Evolutionary conservation across 1,140 invertebrate genomes (phyloP), one percentile per base, ranked within the genome.

Genomic region (Nomia melanderi): DNA sequence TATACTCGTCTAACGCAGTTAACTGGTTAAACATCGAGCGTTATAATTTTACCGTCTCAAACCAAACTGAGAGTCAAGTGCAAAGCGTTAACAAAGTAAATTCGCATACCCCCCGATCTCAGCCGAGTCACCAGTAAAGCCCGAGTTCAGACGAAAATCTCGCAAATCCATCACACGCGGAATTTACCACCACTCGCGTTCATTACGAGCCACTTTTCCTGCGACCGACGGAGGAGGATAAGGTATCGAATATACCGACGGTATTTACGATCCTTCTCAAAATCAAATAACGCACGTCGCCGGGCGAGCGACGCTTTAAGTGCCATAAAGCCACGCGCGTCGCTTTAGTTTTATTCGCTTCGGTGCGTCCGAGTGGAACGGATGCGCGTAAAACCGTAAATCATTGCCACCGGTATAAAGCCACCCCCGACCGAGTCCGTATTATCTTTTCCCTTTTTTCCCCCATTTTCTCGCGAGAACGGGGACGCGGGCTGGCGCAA

Each of bases 261-360:
- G 2, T 47, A 47, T 47, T 47, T 47, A 47, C 20, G 44, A 47
- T n/a, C 4, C 44, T 47, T 47, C 44, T 20, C 1, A n/a, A 47
- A 12, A 60, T 71, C 27, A n/a, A 33, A 47, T n/a, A 60, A 60
- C 57, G 1, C 44, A 50, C 39, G 70, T 62, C 70, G 17, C 20
- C 39, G 20, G 44, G 17, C 17, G 20, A 20, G 44, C 17, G 20
- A n/a, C 44, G 44, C 20, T 47, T 47, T 47, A 47, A 47, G 44
- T 9, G 44, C 25, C 71, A 12, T 64, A 54, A 64, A 73, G 29
- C 33, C 12, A 3, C 1, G 14, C 3, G 20, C 29, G 33, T 54
- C 39, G 41, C 14, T 29, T 53, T 20, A 25, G 11, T 64, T 73
- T 64, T 73, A 41, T 73, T 71, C 69, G 33, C 60, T 36, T 63